Base-by-base conservation (phyloP, 2,113 vertebrate species). In the Tenrec ecaudatus region DNA sequence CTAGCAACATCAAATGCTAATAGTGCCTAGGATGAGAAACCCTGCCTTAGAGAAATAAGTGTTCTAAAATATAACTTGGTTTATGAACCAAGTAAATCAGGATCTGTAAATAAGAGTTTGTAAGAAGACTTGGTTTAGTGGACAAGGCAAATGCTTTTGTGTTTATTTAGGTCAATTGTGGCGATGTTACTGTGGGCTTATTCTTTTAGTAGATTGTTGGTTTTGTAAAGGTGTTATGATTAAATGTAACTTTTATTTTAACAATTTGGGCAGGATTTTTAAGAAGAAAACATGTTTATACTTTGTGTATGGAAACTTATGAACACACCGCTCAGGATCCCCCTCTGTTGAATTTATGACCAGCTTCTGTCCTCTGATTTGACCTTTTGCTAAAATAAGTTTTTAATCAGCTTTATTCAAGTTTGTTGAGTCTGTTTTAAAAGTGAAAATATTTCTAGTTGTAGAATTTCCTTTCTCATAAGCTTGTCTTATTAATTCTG, bases 321-420 rank as follows among this genome's bases (percentile, higher is more conserved):
- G 71, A 73, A 36, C 15, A 22, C 57, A 16, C 66, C 87, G 85
- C 90, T 89, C 92, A 95, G 91, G 27, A 95, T 96, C 85, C 4
- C 47, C 79, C 92, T 76, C 43, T 36, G 90, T 62, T 90, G 90
- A 94, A 94, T 92, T 96, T 92, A 88, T 90, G 93, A 10, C 94
- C 47, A 90, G 33, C 53, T 95, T 68, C 36, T 43, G 68, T 88
- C 82, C 84, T 88, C 79, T 80, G 60, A 66, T 95, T 93, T 57
- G 17, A 27, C 82, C n/a, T 71, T 81, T 82, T 71, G 5, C 87
- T 93, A 27, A 47, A 33, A 68, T 78, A 94, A 94, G 88, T 47
- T 33, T 75, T 90, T 81, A 14, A 4, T 95, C 82, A 77, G 8
- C 2, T 77, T 90, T 82, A 60, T 77, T 90, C 9, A 90, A 94